phyloP scores from a whole-genome alignment of 2,113 vertebrate species.

The Gymnarchus niloticus region DNA sequence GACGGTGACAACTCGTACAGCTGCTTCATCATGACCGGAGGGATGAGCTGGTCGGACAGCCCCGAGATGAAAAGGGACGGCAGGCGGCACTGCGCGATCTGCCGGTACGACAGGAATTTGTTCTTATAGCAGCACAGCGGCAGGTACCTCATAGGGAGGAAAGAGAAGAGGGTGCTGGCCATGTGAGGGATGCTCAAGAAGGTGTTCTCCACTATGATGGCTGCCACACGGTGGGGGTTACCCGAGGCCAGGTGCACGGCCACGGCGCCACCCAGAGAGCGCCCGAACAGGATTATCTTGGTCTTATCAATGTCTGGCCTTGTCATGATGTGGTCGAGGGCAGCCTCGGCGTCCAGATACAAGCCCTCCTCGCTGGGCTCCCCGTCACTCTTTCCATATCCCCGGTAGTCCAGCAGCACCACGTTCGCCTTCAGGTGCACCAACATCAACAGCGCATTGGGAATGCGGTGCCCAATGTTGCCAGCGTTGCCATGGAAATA shows the following conservation, averaged over 20 bases:
- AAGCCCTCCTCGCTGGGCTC: conserved; percentile 91
- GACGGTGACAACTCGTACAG: conserved; percentile 93
- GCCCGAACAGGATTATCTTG: conserved; percentile 91
- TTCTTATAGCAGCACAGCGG: conserved; percentile 98
- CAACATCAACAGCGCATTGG: conserved; percentile 93
- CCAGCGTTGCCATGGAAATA: conserved; percentile 98
- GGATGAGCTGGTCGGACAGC: conserved; percentile 94
- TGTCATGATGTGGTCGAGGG: conserved; percentile 92
- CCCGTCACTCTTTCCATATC: conserved; percentile 94
- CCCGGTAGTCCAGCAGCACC: conserved; percentile 90
- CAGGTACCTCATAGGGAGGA: conserved; percentile 90
- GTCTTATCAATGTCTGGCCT: conserved; percentile 96
- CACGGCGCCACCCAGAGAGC: conserved; percentile 93
- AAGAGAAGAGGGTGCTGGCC: conserved; percentile 95
- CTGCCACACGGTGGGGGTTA: conserved; percentile 90
- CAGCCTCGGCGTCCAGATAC: conserved; percentile 87
- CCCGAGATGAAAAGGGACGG: conserved; percentile 96
- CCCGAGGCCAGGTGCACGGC: conserved; percentile 88
- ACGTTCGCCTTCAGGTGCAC: conserved; percentile 96
- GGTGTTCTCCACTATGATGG: conserved; percentile 94
- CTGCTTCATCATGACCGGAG: conserved; percentile 98
- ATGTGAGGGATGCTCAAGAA: conserved; percentile 98
- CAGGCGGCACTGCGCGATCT: conserved; percentile 89
- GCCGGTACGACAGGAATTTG: conserved; percentile 91
- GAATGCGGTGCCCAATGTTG: conserved; percentile 92